A percentile compares a stretch with the other conserved stretches of the same genome.
These are phyloP conservation scores for Biston stratarius DNA, from an alignment of 2,888 invertebrate genomes.

Conservation along the genomic window DNA sequence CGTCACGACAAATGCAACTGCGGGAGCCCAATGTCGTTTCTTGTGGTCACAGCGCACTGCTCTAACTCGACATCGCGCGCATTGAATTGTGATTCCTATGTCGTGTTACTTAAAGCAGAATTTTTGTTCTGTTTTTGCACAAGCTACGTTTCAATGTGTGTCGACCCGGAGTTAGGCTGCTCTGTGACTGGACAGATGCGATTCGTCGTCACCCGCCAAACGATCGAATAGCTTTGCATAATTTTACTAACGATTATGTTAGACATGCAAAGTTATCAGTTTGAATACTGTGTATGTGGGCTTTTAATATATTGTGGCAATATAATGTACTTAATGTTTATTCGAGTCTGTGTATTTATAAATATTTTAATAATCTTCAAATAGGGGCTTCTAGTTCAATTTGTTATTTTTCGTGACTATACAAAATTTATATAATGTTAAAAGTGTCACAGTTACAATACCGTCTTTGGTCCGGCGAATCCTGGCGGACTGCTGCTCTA, in stretches of 20 bases:
- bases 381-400: neutral
- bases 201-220: neutral
- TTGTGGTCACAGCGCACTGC: constrained; percentile 1
- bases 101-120: neutral
- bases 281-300: neutral
- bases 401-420: constrained; percentile 12
- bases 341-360: neutral
- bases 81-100: neutral
- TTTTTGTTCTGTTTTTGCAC: neutral
- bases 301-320: neutral
- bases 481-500: neutral
- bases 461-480: neutral
- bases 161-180: neutral
- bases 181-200: neutral
- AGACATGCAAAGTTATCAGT: no score
- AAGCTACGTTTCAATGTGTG: neutral
- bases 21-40: neutral
- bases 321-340: constrained; percentile 1
- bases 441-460: constrained; percentile 1
- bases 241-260: no score
- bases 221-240: neutral
- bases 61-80: neutral
- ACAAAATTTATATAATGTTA: constrained; percentile 1
- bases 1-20: constrained; percentile 15
- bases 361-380: neutral